phyloP scores from a whole-genome alignment of 2,113 vertebrate genomes.

The Lutjanus erythropterus region DNA sequence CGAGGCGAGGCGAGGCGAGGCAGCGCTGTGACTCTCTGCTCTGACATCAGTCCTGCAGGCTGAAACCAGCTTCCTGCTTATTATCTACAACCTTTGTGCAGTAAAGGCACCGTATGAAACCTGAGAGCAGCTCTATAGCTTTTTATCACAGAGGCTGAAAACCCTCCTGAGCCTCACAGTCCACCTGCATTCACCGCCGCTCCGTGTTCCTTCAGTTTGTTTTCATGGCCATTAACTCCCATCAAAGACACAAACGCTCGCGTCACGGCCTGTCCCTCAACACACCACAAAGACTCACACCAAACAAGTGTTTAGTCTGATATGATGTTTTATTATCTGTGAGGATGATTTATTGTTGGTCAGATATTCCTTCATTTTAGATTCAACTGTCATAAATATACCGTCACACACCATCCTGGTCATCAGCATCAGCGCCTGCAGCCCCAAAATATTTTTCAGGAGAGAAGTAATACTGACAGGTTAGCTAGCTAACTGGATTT shows the following conservation, averaged over 20 bases:
- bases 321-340: too few species aligned
- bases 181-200: constrained; percentile 16
- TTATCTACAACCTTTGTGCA: constrained; percentile 44
- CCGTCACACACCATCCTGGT: too few species aligned
- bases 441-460: too few species aligned
- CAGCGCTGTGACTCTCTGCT: background rate
- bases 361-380: too few species aligned
- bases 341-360: too few species aligned
- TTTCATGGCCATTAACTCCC: constrained; percentile 25
- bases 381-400: too few species aligned
- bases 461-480: too few species aligned
- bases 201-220: constrained; percentile 24
- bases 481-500: too few species aligned
- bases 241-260: constrained; percentile 14
- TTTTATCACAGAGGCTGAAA: constrained; percentile 12
- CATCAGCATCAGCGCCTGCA: too few species aligned
- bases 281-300: background rate
- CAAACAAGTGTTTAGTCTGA: too few species aligned
- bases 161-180: constrained; percentile 21
- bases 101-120: constrained; percentile 33
- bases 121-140: constrained; percentile 38
- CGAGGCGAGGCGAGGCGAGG: too few species aligned
- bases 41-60: constrained; percentile 55
- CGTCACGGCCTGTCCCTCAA: background rate
- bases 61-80: constrained; percentile 40